Evolutionary conservation across 2,113 vertebrate species (phyloP).

Genomic region (Equus przewalskii): DNA sequence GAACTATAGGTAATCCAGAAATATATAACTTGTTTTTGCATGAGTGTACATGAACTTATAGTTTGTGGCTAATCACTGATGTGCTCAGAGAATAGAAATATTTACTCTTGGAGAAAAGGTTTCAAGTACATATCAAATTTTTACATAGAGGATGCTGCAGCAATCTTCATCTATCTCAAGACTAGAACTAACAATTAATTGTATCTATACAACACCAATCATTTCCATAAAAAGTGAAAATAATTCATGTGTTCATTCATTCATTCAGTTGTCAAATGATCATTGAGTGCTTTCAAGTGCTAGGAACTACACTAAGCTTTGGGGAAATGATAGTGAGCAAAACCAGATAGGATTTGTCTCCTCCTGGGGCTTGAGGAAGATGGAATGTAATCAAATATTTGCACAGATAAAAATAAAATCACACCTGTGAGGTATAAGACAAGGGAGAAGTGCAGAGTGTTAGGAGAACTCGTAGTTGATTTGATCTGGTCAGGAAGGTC

Average conservation of each 20-base stretch:
- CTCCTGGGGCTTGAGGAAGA: background rate
- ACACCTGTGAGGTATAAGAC: background rate
- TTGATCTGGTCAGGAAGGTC: background rate
- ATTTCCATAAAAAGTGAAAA: constrained; percentile 48
- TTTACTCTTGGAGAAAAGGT: background rate
- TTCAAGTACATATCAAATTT: background rate
- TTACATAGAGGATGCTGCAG: background rate
- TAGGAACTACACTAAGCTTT: background rate
- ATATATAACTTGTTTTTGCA: background rate
- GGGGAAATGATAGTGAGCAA: background rate
- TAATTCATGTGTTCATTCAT: background rate
- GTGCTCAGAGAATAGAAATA: background rate
- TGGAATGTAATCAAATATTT: background rate
- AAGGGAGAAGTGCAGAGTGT: background rate
- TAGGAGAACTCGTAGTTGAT: background rate
- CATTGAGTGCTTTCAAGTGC: background rate
- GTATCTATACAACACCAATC: background rate
- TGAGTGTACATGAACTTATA: background rate
- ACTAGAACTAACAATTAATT: constrained; percentile 13
- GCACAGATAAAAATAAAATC: constrained; percentile 26
- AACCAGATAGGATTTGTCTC: background rate
- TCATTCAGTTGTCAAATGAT: constrained; percentile 36
- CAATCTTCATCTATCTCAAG: background rate
- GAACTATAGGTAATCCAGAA: background rate
- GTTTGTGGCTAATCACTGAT: constrained; percentile 14